phyloP scores from a whole-genome alignment of 2,113 vertebrate genomes.

The Protobothrops mucrosquamatus region DNA sequence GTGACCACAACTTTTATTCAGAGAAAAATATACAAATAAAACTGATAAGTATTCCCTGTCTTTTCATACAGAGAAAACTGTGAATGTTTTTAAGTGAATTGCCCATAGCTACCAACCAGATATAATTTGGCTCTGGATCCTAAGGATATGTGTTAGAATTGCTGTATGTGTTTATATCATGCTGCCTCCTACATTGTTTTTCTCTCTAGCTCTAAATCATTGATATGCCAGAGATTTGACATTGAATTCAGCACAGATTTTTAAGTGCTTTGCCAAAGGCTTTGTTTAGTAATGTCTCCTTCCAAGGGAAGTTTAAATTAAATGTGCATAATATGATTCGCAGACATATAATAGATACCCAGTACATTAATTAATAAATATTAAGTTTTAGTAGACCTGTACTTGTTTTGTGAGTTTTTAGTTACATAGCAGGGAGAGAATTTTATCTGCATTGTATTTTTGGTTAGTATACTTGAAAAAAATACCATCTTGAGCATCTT shows the following conservation, averaged over 20 bases:
- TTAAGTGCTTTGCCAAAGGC: background rate
- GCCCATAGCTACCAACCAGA: background rate
- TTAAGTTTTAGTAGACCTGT: conserved; percentile 26
- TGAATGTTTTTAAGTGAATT: background rate
- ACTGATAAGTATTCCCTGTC: background rate
- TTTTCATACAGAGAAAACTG: background rate
- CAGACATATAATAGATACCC: conserved; percentile 46
- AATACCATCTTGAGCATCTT: background rate
- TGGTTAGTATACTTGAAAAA: background rate
- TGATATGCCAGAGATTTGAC: conserved; percentile 16
- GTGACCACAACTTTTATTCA: background rate
- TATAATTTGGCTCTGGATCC: background rate
- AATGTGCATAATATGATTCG: conserved; percentile 22
- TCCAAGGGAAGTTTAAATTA: conserved; percentile 35
- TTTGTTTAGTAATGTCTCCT: background rate
- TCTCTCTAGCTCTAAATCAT: conserved; percentile 8
- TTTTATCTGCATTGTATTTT: background rate
- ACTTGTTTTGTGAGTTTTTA: conserved; percentile 9
- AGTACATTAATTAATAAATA: conserved; percentile 23
- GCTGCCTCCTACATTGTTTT: conserved; percentile 1
- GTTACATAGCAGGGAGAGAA: fast-evolving
- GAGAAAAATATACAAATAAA: background rate
- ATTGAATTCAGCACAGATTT: conserved; percentile 28
- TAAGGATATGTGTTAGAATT: background rate
- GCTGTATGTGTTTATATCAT: background rate